Evolutionary conservation across 1,140 invertebrate genomes (phyloP).

Genomic region (Drosophila orena): DNA sequence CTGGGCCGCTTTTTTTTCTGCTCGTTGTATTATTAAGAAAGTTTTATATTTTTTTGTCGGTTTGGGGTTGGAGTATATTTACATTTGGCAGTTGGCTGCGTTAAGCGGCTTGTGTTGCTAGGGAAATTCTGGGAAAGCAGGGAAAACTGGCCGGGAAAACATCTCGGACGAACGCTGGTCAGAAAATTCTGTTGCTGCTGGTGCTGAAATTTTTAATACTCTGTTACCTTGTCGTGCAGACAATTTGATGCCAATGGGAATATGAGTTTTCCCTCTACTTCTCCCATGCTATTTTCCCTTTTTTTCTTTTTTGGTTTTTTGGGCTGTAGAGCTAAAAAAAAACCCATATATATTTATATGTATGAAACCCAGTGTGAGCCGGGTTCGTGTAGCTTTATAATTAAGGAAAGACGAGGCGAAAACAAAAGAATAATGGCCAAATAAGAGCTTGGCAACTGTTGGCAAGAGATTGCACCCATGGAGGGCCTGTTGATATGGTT

Average conservation of each 20-base stretch:
- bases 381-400: constrained; percentile 62
- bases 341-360: constrained; percentile 41
- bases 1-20: constrained; percentile 17
- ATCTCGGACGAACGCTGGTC: constrained; percentile 49
- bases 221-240: constrained; percentile 77
- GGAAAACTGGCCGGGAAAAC: constrained; percentile 5
- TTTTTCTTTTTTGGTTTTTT: constrained; percentile 18
- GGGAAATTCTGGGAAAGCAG: constrained; percentile 32
- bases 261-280: constrained; percentile 43
- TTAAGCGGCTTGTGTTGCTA: constrained; percentile 78
- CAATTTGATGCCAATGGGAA: constrained; percentile 78
- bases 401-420: constrained; percentile 68
- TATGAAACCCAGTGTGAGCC: constrained; percentile 11
- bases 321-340: constrained; percentile 31
- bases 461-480: constrained; percentile 46
- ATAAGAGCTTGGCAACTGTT: constrained; percentile 63
- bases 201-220: constrained; percentile 81
- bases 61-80: constrained; percentile 74
- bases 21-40: constrained; percentile 80
- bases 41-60: constrained; percentile 76
- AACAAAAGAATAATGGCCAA: constrained; percentile 64
- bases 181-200: constrained; percentile 56
- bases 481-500: constrained; percentile 37
- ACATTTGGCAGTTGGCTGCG: constrained; percentile 80
- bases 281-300: constrained; percentile 9